Percentiles rank a stretch among this genome's conserved stretches.
phyloP scores from a whole-genome alignment of 2,888 invertebrate genomes.

The Eustalomyia histrio region DNA sequence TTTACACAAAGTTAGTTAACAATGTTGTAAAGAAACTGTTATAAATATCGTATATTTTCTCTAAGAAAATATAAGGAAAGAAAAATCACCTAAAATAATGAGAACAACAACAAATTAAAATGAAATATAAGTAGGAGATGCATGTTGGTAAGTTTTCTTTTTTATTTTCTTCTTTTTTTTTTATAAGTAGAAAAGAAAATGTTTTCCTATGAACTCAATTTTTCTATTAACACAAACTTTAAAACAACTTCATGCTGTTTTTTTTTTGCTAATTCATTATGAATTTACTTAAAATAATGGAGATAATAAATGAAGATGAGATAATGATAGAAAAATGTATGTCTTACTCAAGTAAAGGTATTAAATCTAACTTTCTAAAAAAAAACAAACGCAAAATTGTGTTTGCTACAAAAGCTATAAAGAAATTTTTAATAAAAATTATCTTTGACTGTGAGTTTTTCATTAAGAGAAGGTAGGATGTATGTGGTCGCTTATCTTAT shows the following conservation, averaged over 20 bases:
- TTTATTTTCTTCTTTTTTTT: not conserved
- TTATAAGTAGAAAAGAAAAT: constrained; percentile 15
- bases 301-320: constrained; percentile 29
- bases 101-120: not conserved
- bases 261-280: constrained; percentile 53
- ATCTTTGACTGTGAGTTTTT: too few relatives aligned
- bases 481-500: too few relatives aligned
- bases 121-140: constrained; percentile 26
- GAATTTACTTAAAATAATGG: constrained; percentile 42
- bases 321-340: constrained; percentile 15
- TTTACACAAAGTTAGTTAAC: constrained; percentile 45
- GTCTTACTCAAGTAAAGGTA: not conserved
- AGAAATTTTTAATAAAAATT: too few relatives aligned
- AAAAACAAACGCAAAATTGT: too few relatives aligned
- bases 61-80: constrained; percentile 15
- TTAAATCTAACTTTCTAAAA: too few relatives aligned
- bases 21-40: constrained; percentile 30
- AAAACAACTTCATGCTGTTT: not conserved
- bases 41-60: constrained; percentile 28
- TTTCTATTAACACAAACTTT: constrained; percentile 42
- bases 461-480: too few relatives aligned
- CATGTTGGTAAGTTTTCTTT: constrained; percentile 38
- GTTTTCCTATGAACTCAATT: constrained; percentile 54
- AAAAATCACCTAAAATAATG: constrained; percentile 47
- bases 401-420: too few relatives aligned